A percentile compares a stretch with the other conserved stretches of the same genome.
Conservation (phyloP, 2,797 vertebrate species). For the Lacerta bilineata region DNA sequence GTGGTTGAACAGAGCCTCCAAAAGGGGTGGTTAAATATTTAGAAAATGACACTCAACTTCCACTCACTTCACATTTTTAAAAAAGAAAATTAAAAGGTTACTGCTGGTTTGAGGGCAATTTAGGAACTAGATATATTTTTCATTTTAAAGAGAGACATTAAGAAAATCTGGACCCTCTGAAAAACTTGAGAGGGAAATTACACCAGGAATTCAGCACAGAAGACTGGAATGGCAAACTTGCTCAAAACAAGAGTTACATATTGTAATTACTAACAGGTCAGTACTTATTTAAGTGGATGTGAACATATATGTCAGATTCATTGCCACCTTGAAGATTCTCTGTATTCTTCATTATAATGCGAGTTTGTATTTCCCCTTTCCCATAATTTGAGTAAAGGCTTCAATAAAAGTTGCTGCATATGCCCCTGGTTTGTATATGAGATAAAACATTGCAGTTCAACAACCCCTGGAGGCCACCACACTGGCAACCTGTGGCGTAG, state of each 20-base stretch:
- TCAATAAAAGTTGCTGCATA: no score
- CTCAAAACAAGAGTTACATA: background rate
- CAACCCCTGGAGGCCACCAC: no score
- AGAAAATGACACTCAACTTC: slow-evolving; percentile 43
- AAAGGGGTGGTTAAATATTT: slow-evolving; percentile 64
- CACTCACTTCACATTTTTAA: slow-evolving; percentile 32
- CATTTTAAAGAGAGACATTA: slow-evolving; percentile 48
- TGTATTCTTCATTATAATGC: no score
- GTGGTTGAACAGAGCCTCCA: slow-evolving; percentile 59
- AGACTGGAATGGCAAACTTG: background rate
- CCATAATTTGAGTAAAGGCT: no score
- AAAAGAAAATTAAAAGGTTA: slow-evolving; percentile 33
- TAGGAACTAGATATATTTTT: slow-evolving; percentile 39
- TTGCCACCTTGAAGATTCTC: no score
- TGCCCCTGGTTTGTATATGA: background rate
- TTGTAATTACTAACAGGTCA: no score
- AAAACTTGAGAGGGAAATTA: slow-evolving; percentile 30
- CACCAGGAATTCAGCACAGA: background rate
- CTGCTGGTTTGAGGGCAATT: slow-evolving; percentile 54
- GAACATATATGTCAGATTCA: no score
- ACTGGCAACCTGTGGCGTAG: no score
- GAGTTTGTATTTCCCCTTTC: no score
- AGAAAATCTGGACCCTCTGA: slow-evolving; percentile 45
- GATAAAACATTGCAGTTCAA: background rate
- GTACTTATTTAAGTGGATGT: no score